phyloP scores from a whole-genome alignment of 2,113 vertebrate species.

The Coreoperca whiteheadi region DNA sequence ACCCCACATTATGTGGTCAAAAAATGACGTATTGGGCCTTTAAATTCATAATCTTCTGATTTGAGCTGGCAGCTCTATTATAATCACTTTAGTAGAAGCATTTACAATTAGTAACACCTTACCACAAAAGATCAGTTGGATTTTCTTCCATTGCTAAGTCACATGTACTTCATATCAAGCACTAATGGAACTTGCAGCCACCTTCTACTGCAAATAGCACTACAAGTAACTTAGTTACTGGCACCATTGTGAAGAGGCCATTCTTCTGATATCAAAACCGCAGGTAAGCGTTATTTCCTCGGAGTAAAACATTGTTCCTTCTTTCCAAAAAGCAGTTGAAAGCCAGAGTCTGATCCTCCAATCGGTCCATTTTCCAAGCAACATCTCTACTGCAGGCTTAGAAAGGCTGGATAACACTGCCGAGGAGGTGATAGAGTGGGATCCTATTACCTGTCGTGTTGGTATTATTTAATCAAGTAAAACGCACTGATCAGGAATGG shows the following conservation, averaged over 20 bases:
- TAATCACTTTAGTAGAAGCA: not conserved
- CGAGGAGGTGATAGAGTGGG: not conserved
- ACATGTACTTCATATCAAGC: too few relatives aligned
- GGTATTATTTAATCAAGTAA: not conserved
- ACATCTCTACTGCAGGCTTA: not conserved
- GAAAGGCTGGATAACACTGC: not conserved
- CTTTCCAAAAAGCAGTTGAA: not conserved
- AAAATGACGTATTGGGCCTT: not conserved
- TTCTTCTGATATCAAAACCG: not conserved
- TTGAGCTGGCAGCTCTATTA: not conserved
- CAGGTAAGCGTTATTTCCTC: slow-evolving; percentile 17
- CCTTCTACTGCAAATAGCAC: not conserved
- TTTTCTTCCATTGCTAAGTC: too few relatives aligned
- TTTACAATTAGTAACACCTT: not conserved
- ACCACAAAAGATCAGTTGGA: too few relatives aligned
- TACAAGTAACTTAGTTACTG: not conserved
- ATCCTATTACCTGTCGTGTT: not conserved
- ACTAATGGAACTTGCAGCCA: too few relatives aligned
- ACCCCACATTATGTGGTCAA: too few relatives aligned
- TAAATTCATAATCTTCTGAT: not conserved
- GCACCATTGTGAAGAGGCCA: not conserved
- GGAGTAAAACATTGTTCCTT: not conserved
- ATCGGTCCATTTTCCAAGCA: slow-evolving; percentile 15
- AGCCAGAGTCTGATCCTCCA: slow-evolving; percentile 4
- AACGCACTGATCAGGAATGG: too few relatives aligned